Evolutionary conservation across 2,888 invertebrate genomes (phyloP).

Genomic region (Trichacis sp.): DNA sequence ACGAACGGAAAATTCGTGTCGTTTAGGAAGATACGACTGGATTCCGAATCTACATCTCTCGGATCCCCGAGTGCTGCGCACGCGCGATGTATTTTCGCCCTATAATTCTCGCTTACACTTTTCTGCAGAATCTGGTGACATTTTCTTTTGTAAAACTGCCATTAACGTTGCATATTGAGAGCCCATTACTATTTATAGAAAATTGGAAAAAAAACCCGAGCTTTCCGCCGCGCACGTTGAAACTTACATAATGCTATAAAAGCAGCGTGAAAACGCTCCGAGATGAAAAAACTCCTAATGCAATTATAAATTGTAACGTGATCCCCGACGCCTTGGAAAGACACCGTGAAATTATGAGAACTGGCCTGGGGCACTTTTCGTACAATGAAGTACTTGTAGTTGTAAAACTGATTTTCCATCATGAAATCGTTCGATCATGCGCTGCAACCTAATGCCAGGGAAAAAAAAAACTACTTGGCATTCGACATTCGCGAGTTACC

Average conservation of each 20-base stretch:
- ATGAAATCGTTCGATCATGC: neutral
- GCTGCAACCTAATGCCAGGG: neutral
- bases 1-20: too few relatives aligned
- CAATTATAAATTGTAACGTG: neutral
- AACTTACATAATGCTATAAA: neutral
- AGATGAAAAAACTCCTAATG: neutral
- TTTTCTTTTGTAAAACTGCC: neutral
- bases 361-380: neutral
- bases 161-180: too few relatives aligned
- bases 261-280: neutral
- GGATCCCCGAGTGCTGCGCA: too few relatives aligned
- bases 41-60: too few relatives aligned
- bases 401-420: neutral
- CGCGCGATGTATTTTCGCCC: too few relatives aligned
- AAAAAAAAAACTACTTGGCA: neutral
- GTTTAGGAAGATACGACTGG: too few relatives aligned
- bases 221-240: too few relatives aligned
- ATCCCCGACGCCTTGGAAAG: neutral
- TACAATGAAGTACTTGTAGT: neutral
- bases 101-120: neutral
- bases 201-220: too few relatives aligned
- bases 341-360: neutral
- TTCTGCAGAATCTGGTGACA: neutral
- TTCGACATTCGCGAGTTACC: neutral
- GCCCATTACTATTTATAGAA: too few relatives aligned